These are phyloP conservation scores for Hippocampus zosterae DNA, from an alignment of 2,113 vertebrate genomes.

Conservation along the genomic window DNA sequence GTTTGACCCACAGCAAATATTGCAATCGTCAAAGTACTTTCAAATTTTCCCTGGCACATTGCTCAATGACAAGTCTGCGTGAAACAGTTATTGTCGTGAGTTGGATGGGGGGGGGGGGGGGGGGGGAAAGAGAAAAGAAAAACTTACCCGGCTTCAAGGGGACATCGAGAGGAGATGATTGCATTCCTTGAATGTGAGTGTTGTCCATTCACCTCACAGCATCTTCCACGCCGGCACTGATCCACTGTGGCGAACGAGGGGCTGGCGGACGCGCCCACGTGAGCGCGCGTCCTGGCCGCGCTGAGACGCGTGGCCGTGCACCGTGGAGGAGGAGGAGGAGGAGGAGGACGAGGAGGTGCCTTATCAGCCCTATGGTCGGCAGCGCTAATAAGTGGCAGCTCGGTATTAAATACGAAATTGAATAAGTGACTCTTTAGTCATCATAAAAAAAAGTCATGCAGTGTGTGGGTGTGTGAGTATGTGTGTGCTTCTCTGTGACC, in stretches of 20 bases:
- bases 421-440: constrained; percentile 1
- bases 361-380: constrained; percentile 30
- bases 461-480: neutral
- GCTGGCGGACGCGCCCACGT: constrained; percentile 34
- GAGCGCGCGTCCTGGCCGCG: constrained; percentile 48
- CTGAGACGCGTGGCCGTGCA: constrained; percentile 55
- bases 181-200: constrained; percentile 34
- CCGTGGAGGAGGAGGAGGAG: constrained; percentile 49
- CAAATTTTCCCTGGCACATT: constrained; percentile 11
- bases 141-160: constrained; percentile 52
- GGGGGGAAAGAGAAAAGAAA: constrained; percentile 6
- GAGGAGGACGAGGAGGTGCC: constrained; percentile 16
- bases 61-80: neutral
- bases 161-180: constrained; percentile 22
- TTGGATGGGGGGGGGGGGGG: too few species aligned
- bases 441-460: neutral
- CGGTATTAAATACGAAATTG: constrained; percentile 1
- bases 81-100: neutral
- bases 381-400: constrained; percentile 18
- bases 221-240: constrained; percentile 55
- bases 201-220: constrained; percentile 48
- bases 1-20: neutral
- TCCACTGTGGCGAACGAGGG: constrained; percentile 23
- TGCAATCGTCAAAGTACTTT: constrained; percentile 41
- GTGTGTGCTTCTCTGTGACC: constrained; percentile 2